A percentile compares a stretch with the other conserved stretches of the same genome.
phyloP scores from a whole-genome alignment of 2,113 vertebrate species.

The Dunckerocampus dactyliophorus region DNA sequence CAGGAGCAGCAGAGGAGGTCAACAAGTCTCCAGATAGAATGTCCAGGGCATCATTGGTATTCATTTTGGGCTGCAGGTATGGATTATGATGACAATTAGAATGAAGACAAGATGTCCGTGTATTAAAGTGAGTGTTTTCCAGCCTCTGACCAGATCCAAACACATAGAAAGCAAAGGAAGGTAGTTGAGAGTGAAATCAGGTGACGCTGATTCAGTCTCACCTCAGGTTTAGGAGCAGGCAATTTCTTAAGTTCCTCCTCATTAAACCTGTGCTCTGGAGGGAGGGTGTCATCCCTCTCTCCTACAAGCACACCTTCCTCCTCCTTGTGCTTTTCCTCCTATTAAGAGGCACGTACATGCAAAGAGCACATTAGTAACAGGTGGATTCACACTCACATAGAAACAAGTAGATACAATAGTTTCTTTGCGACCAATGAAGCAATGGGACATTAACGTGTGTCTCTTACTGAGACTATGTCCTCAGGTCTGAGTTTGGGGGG shows the following conservation, averaged over 20 bases:
- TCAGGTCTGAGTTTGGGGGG: constrained; percentile 55
- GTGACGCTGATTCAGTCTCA: constrained; percentile 19
- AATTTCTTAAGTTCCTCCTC: constrained; percentile 41
- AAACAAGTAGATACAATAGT: not conserved
- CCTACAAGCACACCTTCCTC: constrained; percentile 66
- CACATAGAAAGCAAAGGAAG: not conserved
- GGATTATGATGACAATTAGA: not conserved
- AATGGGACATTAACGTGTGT: not conserved
- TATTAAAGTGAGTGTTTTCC: no score
- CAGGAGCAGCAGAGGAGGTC: constrained; percentile 38
- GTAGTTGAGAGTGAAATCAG: no score
- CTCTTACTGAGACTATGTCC: constrained; percentile 57
- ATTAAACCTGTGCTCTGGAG: constrained; percentile 60
- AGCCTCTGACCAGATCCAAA: not conserved
- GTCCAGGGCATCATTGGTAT: constrained; percentile 61
- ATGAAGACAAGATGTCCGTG: no score
- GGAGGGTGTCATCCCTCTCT: constrained; percentile 62
- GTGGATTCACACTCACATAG: not conserved
- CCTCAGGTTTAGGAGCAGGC: constrained; percentile 60
- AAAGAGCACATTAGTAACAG: not conserved
- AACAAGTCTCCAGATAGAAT: constrained; percentile 61
- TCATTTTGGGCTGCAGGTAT: constrained; percentile 56
- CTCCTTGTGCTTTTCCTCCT: constrained; percentile 56
- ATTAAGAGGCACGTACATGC: not conserved
- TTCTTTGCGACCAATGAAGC: no score